These are phyloP conservation scores for Whitmania pigra DNA, from an alignment of 1,140 invertebrate species.

Conservation along the genomic window DNA sequence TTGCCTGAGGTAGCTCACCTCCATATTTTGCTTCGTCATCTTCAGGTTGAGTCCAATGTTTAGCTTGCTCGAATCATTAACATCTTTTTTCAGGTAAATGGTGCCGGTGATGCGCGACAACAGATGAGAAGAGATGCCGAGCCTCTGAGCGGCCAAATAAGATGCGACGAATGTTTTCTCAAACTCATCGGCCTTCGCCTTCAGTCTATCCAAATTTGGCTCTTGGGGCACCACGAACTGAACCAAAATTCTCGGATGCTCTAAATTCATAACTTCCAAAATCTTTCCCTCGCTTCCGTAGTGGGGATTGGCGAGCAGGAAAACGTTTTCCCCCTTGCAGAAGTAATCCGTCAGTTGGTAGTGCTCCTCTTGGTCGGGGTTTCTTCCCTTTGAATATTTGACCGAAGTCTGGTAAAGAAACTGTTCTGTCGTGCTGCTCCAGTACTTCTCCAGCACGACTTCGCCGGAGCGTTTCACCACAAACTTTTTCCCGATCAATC, in stretches of 20 bases:
- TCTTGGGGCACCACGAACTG: conserved; percentile 15
- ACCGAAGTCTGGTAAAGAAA: conserved; percentile 61
- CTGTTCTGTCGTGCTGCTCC: conserved; percentile 46
- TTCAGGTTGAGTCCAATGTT: conserved; percentile 87
- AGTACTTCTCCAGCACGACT: conserved; percentile 57
- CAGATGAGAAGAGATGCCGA: conserved; percentile 55
- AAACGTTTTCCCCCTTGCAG: conserved; percentile 52
- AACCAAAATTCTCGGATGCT: conserved; percentile 19
- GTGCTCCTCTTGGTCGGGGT: background rate
- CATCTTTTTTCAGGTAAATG: conserved; percentile 50
- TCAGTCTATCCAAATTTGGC: conserved; percentile 25
- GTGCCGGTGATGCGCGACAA: conserved; percentile 71
- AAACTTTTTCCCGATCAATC: conserved; percentile 54
- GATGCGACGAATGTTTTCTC: conserved; percentile 24
- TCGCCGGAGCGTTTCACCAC: conserved; percentile 36
- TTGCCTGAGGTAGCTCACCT: conserved; percentile 53
- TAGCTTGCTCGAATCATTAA: conserved; percentile 45
- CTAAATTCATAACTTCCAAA: too few relatives aligned
- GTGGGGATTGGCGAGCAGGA: conserved; percentile 62
- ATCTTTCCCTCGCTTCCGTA: conserved; percentile 67
- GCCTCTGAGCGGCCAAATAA: conserved; percentile 42
- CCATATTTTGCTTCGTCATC: conserved; percentile 60
- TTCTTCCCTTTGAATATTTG: conserved; percentile 24
- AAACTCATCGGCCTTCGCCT: conserved; percentile 3
- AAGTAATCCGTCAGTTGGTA: conserved; percentile 56